A percentile compares a stretch with the other conserved stretches of the same genome.
phyloP scores from a whole-genome alignment of 2,888 invertebrate genomes.

The Cantharis nigra region DNA sequence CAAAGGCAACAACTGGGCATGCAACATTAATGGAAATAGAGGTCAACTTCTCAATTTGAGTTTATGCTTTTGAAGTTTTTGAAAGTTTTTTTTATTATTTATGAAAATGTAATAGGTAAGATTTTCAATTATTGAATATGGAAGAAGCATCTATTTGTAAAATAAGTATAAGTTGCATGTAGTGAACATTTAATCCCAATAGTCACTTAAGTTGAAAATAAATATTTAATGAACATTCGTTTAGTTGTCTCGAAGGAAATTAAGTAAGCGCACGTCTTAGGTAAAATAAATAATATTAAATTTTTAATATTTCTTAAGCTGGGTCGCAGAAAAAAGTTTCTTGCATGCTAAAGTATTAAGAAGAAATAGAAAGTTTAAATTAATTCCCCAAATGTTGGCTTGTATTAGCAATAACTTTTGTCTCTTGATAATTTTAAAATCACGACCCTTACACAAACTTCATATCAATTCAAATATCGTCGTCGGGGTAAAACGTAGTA shows the following conservation, averaged over 20 bases:
- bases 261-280: slow-evolving; percentile 3
- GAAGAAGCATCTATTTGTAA: background rate
- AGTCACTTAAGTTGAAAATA: background rate
- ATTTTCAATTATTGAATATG: background rate
- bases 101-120: too few relatives aligned
- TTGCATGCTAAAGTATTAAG: background rate
- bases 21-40: too few relatives aligned
- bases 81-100: too few relatives aligned
- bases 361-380: background rate
- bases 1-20: too few relatives aligned
- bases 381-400: background rate
- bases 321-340: background rate
- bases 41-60: too few relatives aligned
- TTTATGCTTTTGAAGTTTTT: too few relatives aligned
- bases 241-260: slow-evolving; percentile 3
- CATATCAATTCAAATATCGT: slow-evolving; percentile 12
- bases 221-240: background rate
- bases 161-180: background rate
- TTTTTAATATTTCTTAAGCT: background rate
- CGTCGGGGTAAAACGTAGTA: background rate
- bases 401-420: slow-evolving; percentile 6
- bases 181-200: background rate
- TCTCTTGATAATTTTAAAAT: slow-evolving; percentile 19
- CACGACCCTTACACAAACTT: slow-evolving; percentile 15
- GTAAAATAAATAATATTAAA: background rate